A percentile compares a stretch with the other conserved stretches of the same genome.
phyloP scores from a whole-genome alignment of 2,113 vertebrate genomes.

The Lycocorax pyrrhopterus region DNA sequence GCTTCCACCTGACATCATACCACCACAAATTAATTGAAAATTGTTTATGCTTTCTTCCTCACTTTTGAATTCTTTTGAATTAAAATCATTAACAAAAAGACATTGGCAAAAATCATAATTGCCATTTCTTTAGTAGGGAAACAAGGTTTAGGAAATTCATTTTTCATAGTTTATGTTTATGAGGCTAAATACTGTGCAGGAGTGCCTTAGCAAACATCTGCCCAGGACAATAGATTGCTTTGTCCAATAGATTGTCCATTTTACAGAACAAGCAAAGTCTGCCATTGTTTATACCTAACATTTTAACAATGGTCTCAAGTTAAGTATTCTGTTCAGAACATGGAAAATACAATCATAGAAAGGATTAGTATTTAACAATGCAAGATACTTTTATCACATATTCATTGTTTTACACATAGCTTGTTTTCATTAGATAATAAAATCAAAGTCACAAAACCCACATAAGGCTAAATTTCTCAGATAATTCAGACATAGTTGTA shows the following conservation, averaged over 20 bases:
- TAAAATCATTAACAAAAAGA: neutral
- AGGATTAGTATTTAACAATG: neutral
- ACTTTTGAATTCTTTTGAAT: neutral
- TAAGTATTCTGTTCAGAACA: neutral
- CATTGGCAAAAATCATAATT: neutral
- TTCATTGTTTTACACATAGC: neutral
- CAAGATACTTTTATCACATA: neutral
- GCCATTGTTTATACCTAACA: neutral
- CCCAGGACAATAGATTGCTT: neutral
- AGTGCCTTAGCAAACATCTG: neutral
- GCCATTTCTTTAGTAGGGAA: neutral
- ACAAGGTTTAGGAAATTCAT: neutral
- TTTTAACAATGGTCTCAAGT: neutral
- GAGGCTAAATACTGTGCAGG: neutral
- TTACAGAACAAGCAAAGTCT: neutral
- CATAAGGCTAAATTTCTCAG: neutral
- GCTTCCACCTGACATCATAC: neutral
- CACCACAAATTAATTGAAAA: neutral
- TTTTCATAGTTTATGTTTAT: neutral
- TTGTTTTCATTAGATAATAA: neutral
- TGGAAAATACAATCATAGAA: neutral
- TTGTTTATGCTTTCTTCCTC: neutral
- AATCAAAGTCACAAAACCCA: neutral
- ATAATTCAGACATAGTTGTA: neutral
- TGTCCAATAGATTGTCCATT: neutral